These are phyloP conservation scores for Brachyptera risi DNA, from an alignment of 2,888 invertebrate species.

Conservation along the genomic window DNA sequence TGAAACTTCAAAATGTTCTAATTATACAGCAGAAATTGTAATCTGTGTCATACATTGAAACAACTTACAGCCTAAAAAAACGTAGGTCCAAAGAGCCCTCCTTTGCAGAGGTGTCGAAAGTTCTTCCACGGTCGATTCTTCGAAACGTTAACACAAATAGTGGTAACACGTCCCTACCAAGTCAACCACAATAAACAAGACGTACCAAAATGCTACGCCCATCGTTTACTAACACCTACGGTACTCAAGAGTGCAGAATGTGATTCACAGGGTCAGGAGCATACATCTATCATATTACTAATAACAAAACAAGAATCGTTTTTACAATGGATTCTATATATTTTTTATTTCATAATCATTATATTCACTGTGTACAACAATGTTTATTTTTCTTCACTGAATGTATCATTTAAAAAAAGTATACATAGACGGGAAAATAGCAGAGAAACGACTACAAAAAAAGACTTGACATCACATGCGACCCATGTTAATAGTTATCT, in stretches of 20 bases:
- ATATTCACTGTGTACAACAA: conserved; percentile 35
- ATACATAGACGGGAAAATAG: conserved; percentile 32
- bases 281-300: conserved; percentile 28
- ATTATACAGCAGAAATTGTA: too few relatives aligned
- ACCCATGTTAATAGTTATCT: conserved; percentile 8
- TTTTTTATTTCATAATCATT: conserved; percentile 34
- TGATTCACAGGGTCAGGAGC: conserved; percentile 30
- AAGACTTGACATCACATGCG: conserved; percentile 27
- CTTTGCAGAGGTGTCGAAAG: too few relatives aligned
- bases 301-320: conserved; percentile 29
- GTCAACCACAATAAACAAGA: background rate
- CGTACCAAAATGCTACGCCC: background rate
- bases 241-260: conserved; percentile 34
- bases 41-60: too few relatives aligned
- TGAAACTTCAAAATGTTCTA: too few relatives aligned
- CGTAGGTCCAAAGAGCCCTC: too few relatives aligned
- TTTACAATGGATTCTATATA: conserved; percentile 34
- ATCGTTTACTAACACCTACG: background rate
- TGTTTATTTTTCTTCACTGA: conserved; percentile 30
- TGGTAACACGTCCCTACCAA: background rate
- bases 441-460: conserved; percentile 31
- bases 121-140: too few relatives aligned
- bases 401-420: conserved; percentile 32
- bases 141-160: background rate
- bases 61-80: too few relatives aligned